Evolutionary conservation across 1,140 invertebrate genomes (phyloP).

Genomic region (Papilio aristodemus): DNA sequence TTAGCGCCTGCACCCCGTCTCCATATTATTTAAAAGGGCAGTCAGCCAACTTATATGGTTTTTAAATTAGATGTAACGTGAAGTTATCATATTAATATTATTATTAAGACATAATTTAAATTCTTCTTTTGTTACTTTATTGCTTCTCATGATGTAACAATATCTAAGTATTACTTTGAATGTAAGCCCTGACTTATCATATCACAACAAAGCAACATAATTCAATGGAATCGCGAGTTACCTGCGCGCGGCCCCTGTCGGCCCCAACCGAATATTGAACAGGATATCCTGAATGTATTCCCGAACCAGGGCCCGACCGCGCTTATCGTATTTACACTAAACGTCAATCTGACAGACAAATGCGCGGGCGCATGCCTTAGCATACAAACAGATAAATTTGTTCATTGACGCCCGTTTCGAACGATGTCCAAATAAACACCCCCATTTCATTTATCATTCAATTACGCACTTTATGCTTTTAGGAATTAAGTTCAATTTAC

Average conservation of each 20-base stretch:
- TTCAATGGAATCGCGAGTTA: background rate
- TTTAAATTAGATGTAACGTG: too few relatives aligned
- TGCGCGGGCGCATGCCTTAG: conserved; percentile 50
- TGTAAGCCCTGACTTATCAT: background rate
- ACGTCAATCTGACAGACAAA: conserved; percentile 50
- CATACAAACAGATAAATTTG: conserved; percentile 58
- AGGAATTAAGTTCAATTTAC: conserved; percentile 39
- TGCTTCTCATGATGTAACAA: background rate
- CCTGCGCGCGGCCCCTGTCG: background rate
- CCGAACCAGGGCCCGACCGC: background rate
- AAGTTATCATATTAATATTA: background rate
- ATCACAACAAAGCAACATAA: conserved; percentile 6
- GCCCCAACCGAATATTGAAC: conserved; percentile 1
- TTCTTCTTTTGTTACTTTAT: background rate
- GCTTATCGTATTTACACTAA: conserved; percentile 38
- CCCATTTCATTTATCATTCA: conserved; percentile 11
- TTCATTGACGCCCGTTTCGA: conserved; percentile 48
- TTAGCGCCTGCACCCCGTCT: too few relatives aligned
- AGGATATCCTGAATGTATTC: conserved; percentile 16
- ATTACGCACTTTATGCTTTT: conserved; percentile 36
- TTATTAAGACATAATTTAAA: background rate
- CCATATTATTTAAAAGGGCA: too few relatives aligned
- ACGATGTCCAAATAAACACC: conserved; percentile 51
- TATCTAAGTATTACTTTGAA: background rate
- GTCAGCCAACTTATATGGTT: too few relatives aligned